phyloP scores from a whole-genome alignment of 1,140 invertebrate genomes.

The Drosophila pallidifrons region DNA sequence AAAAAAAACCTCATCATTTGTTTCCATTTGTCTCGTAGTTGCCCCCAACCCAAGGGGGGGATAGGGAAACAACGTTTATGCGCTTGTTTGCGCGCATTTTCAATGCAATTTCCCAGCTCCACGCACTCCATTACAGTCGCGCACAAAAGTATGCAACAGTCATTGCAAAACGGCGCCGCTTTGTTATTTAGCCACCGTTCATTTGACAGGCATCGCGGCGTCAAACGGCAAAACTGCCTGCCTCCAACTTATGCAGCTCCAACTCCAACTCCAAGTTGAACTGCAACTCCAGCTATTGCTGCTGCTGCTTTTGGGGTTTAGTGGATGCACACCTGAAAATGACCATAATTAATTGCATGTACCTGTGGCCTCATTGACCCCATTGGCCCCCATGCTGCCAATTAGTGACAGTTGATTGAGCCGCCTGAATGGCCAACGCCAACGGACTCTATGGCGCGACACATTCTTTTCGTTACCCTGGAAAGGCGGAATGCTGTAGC shows the following conservation, averaged over 20 bases:
- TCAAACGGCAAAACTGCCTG: conserved; percentile 1
- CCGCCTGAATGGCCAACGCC: conserved; percentile 1
- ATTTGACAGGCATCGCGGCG: conserved; percentile 37
- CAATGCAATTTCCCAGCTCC: conserved; percentile 31
- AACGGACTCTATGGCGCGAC: not conserved
- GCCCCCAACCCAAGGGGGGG: not conserved
- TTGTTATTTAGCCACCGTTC: conserved; percentile 73
- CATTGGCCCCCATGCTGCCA: conserved; percentile 54
- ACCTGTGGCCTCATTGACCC: conserved; percentile 55
- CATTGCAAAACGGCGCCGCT: conserved; percentile 58
- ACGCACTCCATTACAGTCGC: conserved; percentile 44
- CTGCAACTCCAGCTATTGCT: not conserved
- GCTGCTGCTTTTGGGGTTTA: conserved; percentile 24
- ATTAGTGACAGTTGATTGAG: conserved; percentile 60
- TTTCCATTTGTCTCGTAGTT: conserved; percentile 64
- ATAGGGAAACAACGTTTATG: conserved; percentile 59
- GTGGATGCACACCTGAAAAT: conserved; percentile 69
- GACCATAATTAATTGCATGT: conserved; percentile 83
- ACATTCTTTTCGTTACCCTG: conserved; percentile 13
- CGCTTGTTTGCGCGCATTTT: conserved; percentile 77
- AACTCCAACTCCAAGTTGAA: not conserved
- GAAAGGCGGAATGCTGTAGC: not conserved
- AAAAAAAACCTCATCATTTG: conserved; percentile 75
- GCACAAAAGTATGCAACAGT: conserved; percentile 70
- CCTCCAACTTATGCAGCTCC: conserved; percentile 6